phyloP scores from a whole-genome alignment of 1,140 invertebrate species.

The Lethocerus indicus region DNA sequence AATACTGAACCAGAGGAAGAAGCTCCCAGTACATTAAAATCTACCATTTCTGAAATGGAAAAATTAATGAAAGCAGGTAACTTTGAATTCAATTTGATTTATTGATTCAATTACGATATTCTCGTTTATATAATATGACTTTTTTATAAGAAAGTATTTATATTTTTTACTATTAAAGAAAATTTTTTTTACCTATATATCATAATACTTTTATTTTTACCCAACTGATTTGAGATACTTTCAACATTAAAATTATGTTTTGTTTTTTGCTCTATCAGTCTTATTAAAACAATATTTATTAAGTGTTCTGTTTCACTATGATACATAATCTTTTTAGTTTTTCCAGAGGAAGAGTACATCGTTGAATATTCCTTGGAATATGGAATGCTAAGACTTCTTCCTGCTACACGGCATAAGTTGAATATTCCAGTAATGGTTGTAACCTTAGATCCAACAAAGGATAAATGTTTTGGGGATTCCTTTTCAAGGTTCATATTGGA shows the following conservation, averaged over 20 bases:
- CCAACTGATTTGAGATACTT: no score
- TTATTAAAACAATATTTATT: no score
- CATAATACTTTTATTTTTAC: no score
- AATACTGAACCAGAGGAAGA: no score
- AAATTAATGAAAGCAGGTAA: conserved; percentile 29
- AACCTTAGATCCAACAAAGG: conserved; percentile 69
- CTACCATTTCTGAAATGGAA: conserved; percentile 27
- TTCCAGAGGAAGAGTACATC: conserved; percentile 54
- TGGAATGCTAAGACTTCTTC: conserved; percentile 81
- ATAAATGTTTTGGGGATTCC: conserved; percentile 84
- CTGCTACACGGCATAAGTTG: conserved; percentile 60
- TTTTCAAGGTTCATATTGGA: conserved; percentile 81
- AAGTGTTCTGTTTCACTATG: neutral
- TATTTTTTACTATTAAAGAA: no score
- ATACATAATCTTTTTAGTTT: neutral
- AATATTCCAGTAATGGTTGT: conserved; percentile 89
- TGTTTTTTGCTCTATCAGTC: no score
- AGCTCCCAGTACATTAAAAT: conserved; percentile 21
- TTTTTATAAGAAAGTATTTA: no score
- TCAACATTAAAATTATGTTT: no score
- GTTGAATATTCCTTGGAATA: conserved; percentile 96
- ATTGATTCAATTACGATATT: no score
- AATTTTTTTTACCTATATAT: no score
- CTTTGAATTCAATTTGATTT: no score
- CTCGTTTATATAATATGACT: no score